phyloP scores from a whole-genome alignment of 2,888 invertebrate species.

The Eumerus sabulonum region DNA sequence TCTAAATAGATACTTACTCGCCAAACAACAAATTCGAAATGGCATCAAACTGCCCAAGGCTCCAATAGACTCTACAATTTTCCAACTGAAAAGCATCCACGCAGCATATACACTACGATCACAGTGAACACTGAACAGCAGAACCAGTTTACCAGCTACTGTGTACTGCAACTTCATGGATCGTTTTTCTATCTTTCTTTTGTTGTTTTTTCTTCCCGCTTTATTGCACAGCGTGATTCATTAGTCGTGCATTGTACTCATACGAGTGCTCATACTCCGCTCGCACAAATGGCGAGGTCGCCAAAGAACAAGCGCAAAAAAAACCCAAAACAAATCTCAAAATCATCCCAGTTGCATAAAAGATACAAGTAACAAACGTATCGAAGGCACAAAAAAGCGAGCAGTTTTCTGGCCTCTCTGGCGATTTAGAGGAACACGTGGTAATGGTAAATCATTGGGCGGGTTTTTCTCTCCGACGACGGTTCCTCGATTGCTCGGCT shows the following conservation, averaged over 20 bases:
- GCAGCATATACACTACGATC: no score
- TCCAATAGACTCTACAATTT: no score
- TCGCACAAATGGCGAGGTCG: slow-evolving; percentile 48
- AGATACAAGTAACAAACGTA: slow-evolving; percentile 19
- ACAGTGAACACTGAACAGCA: no score
- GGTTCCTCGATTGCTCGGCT: slow-evolving; percentile 14
- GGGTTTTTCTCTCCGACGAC: slow-evolving; percentile 33
- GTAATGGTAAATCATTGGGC: slow-evolving; percentile 57
- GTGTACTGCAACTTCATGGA: slow-evolving; percentile 6
- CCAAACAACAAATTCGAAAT: no score
- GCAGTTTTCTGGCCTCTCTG: slow-evolving; percentile 23
- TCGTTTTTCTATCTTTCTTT: slow-evolving; percentile 42
- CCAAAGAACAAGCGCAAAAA: not conserved
- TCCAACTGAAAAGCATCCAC: no score
- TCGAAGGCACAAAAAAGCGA: slow-evolving; percentile 29
- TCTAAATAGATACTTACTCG: not conserved
- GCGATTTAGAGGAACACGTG: slow-evolving; percentile 56
- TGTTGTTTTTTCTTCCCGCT: slow-evolving; percentile 54
- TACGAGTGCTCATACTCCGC: slow-evolving; percentile 53
- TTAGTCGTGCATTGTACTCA: slow-evolving; percentile 69
- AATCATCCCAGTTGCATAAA: slow-evolving; percentile 7
- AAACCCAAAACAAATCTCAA: slow-evolving; percentile 11
- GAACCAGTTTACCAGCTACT: not conserved
- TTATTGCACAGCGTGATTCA: slow-evolving; percentile 70
- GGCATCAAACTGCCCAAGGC: no score